Evolutionary conservation across 2,113 vertebrate genomes (phyloP).

Genomic region (Lipophrys pholis): DNA sequence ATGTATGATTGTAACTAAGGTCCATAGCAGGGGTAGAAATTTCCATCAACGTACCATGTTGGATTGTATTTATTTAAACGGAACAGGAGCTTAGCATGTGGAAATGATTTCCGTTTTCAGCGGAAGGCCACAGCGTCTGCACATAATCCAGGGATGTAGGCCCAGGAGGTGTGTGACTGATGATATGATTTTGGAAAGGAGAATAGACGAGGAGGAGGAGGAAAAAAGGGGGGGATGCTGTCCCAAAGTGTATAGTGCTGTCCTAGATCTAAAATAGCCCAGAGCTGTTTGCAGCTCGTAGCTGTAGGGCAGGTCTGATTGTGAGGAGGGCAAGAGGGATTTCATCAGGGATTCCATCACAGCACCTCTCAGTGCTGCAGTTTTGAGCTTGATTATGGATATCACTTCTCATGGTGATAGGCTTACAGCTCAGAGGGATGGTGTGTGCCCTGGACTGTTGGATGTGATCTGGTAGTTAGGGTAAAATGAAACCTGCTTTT

Average conservation of each 20-base stretch:
- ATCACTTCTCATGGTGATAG: constrained; percentile 16
- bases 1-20: constrained; percentile 5
- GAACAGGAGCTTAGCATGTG: background rate
- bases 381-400: constrained; percentile 15
- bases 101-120: constrained; percentile 38
- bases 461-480: background rate
- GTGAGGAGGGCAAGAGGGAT: constrained; percentile 11
- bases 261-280: constrained; percentile 78
- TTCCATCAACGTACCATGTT: constrained; percentile 28
- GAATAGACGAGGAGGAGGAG: constrained; percentile 43
- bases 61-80: constrained; percentile 19
- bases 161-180: constrained; percentile 59
- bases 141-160: constrained; percentile 48
- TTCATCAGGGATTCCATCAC: constrained; percentile 49
- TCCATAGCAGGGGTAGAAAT: constrained; percentile 10
- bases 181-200: constrained; percentile 57
- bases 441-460: background rate
- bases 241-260: constrained; percentile 64
- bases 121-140: constrained; percentile 27
- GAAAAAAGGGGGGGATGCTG: constrained; percentile 50
- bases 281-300: constrained; percentile 41
- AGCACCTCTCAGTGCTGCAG: constrained; percentile 31
- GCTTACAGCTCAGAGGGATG: background rate
- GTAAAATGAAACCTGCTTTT: background rate
- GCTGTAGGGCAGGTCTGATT: constrained; percentile 63